These are phyloP conservation scores for Cyrtorhinus lividipennis DNA, from an alignment of 1,140 invertebrate species.

Conservation along the genomic window DNA sequence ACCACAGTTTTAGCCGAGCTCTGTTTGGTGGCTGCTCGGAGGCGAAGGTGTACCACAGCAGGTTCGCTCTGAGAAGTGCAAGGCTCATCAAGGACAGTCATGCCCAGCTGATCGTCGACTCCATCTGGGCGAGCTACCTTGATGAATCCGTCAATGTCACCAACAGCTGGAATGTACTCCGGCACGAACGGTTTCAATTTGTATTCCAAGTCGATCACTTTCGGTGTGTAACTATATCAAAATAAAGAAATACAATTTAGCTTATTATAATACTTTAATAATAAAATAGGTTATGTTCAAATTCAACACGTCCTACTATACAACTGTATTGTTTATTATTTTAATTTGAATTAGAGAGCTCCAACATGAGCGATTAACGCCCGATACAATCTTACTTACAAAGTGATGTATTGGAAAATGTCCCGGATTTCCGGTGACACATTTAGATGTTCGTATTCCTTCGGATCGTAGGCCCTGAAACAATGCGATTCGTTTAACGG, in stretches of 20 bases:
- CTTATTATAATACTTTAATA: not conserved
- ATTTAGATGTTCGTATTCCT: slow-evolving; percentile 67
- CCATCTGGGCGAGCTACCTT: slow-evolving; percentile 75
- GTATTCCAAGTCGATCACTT: slow-evolving; percentile 76
- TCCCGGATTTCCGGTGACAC: slow-evolving; percentile 79
- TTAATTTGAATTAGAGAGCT: too few species aligned
- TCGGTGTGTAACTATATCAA: slow-evolving; percentile 74
- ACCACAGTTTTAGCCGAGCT: slow-evolving; percentile 35
- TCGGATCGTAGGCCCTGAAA: slow-evolving; percentile 58
- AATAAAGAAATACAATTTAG: slow-evolving; percentile 22
- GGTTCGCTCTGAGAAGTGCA: slow-evolving; percentile 89
- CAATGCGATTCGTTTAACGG: too few species aligned
- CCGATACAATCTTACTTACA: slow-evolving; percentile 36
- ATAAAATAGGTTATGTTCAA: slow-evolving; percentile 17
- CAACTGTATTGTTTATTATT: not conserved
- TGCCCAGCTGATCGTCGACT: slow-evolving; percentile 53
- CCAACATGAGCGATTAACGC: too few species aligned
- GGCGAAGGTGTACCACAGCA: slow-evolving; percentile 79
- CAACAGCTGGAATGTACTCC: slow-evolving; percentile 93
- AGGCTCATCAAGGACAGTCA: slow-evolving; percentile 87
- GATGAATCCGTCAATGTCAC: slow-evolving; percentile 95
- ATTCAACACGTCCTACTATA: not conserved
- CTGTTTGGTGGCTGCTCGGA: slow-evolving; percentile 69
- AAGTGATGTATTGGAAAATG: slow-evolving; percentile 82
- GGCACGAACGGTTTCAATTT: slow-evolving; percentile 90